Evolutionary conservation across 2,888 invertebrate species (phyloP).

Genomic region (Cheilosia variabilis): DNA sequence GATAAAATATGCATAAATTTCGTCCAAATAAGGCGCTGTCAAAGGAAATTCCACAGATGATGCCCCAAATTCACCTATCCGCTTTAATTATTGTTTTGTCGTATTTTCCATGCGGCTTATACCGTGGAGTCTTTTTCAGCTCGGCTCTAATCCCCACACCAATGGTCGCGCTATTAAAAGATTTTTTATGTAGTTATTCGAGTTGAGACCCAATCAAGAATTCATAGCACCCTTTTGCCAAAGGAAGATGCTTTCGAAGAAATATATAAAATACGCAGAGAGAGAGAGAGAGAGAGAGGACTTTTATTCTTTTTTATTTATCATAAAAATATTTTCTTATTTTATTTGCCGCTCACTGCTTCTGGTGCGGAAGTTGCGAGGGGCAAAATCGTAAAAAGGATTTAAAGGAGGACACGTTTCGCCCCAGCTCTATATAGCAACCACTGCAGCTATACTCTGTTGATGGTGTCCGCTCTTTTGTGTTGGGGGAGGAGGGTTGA

Average conservation of each 20-base stretch:
- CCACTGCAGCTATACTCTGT: not conserved
- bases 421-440: no score
- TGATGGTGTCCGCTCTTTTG: conserved; percentile 8
- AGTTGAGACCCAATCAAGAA: conserved; percentile 63
- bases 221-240: conserved; percentile 61
- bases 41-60: not conserved
- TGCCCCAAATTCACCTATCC: not conserved
- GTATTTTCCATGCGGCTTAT: conserved; percentile 1
- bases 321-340: conserved; percentile 60
- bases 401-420: conserved; percentile 51
- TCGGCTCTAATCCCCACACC: conserved; percentile 8
- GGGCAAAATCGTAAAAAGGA: conserved; percentile 45
- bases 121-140: conserved; percentile 18
- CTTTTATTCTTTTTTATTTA: conserved; percentile 54
- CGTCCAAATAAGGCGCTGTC: conserved; percentile 22
- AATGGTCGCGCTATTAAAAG: conserved; percentile 47
- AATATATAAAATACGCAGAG: not conserved
- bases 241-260: conserved; percentile 21
- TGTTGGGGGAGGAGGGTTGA: not conserved
- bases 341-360: conserved; percentile 27
- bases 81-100: conserved; percentile 23
- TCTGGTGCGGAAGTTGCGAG: conserved; percentile 26
- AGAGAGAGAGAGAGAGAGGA: not conserved
- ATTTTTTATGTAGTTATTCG: conserved; percentile 42
- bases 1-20: conserved; percentile 48